phyloP scores from a whole-genome alignment of 2,888 invertebrate genomes.

The Seladonia tumulorum region DNA sequence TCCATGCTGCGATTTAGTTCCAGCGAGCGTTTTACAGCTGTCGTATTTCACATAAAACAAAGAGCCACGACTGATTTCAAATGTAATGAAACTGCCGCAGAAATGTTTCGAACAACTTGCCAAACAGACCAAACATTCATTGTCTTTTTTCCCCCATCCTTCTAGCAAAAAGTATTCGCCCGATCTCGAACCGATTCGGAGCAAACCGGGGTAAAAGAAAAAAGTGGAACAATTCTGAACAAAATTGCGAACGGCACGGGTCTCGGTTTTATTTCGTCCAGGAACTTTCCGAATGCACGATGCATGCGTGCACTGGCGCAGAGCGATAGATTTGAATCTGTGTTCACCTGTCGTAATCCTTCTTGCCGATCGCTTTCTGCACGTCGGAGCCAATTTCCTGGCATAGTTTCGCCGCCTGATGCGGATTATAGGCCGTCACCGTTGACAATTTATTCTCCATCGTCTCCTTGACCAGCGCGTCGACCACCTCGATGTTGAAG shows the following conservation, averaged over 20 bases:
- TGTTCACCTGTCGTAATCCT: slow-evolving; percentile 68
- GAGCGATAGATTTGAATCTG: neutral
- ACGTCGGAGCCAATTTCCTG: slow-evolving; percentile 62
- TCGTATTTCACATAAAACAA: neutral
- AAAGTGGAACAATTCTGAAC: neutral
- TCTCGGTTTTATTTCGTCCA: neutral
- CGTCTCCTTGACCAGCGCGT: slow-evolving; percentile 53
- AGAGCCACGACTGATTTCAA: neutral
- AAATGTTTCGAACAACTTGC: neutral
- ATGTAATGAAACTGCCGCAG: neutral
- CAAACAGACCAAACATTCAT: neutral
- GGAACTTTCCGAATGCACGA: neutral
- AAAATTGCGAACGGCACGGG: neutral
- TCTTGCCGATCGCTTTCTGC: slow-evolving; percentile 58
- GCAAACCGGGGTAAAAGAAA: neutral
- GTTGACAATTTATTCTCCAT: slow-evolving; percentile 58
- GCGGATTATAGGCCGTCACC: slow-evolving; percentile 60
- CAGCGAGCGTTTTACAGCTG: neutral
- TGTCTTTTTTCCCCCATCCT: neutral
- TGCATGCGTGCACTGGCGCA: neutral
- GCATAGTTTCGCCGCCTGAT: slow-evolving; percentile 56
- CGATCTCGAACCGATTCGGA: neutral
- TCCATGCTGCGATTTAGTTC: too few species aligned
- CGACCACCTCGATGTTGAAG: slow-evolving; percentile 53
- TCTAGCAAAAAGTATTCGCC: neutral